Evolutionary conservation across 2,113 vertebrate species (phyloP).

Genomic region (Stegostoma tigrinum): DNA sequence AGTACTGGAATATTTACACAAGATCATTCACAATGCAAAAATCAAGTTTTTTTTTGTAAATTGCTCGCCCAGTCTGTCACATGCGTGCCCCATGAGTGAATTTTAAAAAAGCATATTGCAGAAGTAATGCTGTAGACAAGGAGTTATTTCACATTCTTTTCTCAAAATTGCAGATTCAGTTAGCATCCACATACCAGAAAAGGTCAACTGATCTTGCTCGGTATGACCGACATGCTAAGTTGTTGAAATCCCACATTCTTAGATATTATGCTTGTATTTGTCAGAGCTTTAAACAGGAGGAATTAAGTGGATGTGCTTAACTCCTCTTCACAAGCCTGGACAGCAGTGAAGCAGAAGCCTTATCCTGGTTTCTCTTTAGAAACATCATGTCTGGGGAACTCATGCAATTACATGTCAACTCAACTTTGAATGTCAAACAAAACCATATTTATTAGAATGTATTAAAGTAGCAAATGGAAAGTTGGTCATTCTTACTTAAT

Average conservation of each 20-base stretch:
- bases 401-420: background rate
- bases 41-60: background rate
- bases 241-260: background rate
- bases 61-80: too few species aligned
- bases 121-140: background rate
- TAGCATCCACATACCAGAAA: background rate
- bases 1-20: background rate
- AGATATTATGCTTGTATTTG: background rate
- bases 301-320: background rate
- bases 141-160: background rate
- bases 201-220: background rate
- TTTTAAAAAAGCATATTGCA: background rate
- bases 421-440: background rate
- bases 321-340: background rate
- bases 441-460: background rate
- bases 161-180: background rate
- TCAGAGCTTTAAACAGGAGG: background rate
- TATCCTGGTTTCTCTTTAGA: background rate
- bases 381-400: background rate
- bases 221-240: background rate
- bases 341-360: background rate
- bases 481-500: slow-evolving; percentile 62
- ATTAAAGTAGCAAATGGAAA: slow-evolving; percentile 26
- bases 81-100: too few species aligned
- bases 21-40: background rate